A percentile compares a stretch with the other conserved stretches of the same genome.
Conservation (phyloP, 1,140 invertebrate genomes). For the Nasonia longicornis region DNA sequence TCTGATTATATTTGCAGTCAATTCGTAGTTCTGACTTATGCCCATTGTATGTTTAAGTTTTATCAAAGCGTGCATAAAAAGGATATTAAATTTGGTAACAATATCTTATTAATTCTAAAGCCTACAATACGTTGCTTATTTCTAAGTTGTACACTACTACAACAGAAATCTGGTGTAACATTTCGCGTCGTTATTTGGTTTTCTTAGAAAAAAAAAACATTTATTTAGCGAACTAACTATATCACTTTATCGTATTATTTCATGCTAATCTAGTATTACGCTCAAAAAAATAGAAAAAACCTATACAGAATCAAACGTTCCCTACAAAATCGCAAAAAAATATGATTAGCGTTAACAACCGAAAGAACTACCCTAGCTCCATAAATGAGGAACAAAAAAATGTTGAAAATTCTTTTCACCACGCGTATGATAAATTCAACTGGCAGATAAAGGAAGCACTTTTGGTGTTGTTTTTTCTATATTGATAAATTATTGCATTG, state of each 20-base stretch:
- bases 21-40: constrained; percentile 8
- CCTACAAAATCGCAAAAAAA: constrained; percentile 35
- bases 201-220: constrained; percentile 27
- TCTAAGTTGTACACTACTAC: constrained; percentile 52
- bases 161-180: constrained; percentile 45
- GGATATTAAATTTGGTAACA: constrained; percentile 52
- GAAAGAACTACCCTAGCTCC: constrained; percentile 29
- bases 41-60: constrained; percentile 18
- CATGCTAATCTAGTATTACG: constrained; percentile 24
- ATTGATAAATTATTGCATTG: constrained; percentile 29
- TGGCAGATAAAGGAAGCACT: constrained; percentile 54
- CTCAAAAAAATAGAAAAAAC: constrained; percentile 23
- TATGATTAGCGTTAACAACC: constrained; percentile 24
- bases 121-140: constrained; percentile 50
- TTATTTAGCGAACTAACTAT: constrained; percentile 37
- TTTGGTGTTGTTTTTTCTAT: constrained; percentile 49
- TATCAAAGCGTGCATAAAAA: constrained; percentile 45
- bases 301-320: constrained; percentile 29
- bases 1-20: constrained; percentile 17
- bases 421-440: constrained; percentile 50
- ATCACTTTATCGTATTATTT: constrained; percentile 41
- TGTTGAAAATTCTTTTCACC: constrained; percentile 37
- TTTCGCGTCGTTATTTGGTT: constrained; percentile 34
- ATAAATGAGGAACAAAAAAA: constrained; percentile 29
- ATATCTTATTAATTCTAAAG: constrained; percentile 47